Evolutionary conservation across 2,888 invertebrate genomes (phyloP), one percentile per base, ranked within the genome.

Genomic region (Phengaris alcon): DNA sequence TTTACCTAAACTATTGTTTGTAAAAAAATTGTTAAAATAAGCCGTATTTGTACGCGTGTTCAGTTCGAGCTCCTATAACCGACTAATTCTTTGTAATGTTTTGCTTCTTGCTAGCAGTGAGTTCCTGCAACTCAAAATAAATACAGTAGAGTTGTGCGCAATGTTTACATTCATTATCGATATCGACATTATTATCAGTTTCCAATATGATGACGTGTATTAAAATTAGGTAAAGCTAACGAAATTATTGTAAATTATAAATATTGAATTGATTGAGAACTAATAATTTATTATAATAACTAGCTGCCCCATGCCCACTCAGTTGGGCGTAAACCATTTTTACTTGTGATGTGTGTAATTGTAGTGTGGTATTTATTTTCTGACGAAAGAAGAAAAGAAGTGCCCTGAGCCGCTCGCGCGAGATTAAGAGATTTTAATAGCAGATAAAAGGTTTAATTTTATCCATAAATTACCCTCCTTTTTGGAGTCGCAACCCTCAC

Each of bases 51-150:
- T 57, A 79, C 83, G 90, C 86, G 87, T 86, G 81, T 81, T 84
- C 84, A 79, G 82, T 79, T 82, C 84, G 86, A 83, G 81, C 80
- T 81, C 83, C 84, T 87, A 83, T 84, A 86, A 87, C 85, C 86
- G 88, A 93, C 92, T 93, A 90, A 89, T 87, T 89, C 90, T 91
- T 92, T 91, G 90, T 92, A 90, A 85, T 93, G 91, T 90, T 91
- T 90, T 82, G 80, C 87, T 87, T 81, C 89, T 89, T 88, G 88
- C 88, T 64, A 35, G 35, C 35, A 64, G 64, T 13, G 84, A 85
- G 85, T 85, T 86, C 84, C 86, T 85, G 85, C 84, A 83, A 83
- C 82, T 85, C 84, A 84, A 85, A 87, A 86, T 86, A 86, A 81
- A 79, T 76, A 68, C 86, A 89, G n/a, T n/a, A n/a, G 88, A 78